phyloP scores from a whole-genome alignment of 92 coral and sea anemone genomes.

The Meandrina meandrites region DNA sequence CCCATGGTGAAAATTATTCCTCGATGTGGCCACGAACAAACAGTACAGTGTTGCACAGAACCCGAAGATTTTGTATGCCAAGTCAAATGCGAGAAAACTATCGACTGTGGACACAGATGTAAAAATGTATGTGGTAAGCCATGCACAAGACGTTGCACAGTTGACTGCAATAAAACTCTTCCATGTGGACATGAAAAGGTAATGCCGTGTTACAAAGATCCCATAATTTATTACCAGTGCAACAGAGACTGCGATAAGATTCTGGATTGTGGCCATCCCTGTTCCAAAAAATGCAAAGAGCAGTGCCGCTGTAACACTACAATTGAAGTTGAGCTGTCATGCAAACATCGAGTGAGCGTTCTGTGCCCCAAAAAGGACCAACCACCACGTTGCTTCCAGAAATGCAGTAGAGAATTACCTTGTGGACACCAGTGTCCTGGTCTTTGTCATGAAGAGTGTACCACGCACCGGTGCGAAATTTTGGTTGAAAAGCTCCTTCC shows the following conservation, averaged over 20 bases:
- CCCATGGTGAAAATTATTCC: slow-evolving; percentile 48
- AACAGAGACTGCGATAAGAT: slow-evolving; percentile 1
- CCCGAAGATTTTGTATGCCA: slow-evolving; percentile 52
- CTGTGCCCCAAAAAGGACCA: background rate
- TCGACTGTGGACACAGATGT: slow-evolving; percentile 71
- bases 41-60: slow-evolving; percentile 51
- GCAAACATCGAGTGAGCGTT: background rate
- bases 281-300: slow-evolving; percentile 50
- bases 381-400: background rate
- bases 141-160: slow-evolving; percentile 30
- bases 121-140: slow-evolving; percentile 28
- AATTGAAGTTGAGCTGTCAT: slow-evolving; percentile 10
- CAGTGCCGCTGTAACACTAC: slow-evolving; percentile 8
- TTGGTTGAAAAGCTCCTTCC: slow-evolving; percentile 10
- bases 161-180: slow-evolving; percentile 35
- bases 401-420: background rate
- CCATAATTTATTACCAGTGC: background rate
- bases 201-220: slow-evolving; percentile 33
- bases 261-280: slow-evolving; percentile 70
- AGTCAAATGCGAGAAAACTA: slow-evolving; percentile 53
- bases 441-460: slow-evolving; percentile 19
- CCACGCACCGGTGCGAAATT: background rate
- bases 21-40: slow-evolving; percentile 61
- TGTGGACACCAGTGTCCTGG: slow-evolving; percentile 35
- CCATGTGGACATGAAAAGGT: slow-evolving; percentile 54